Conservation (phyloP, 2,113 vertebrate species). For the Myrmecophaga tridactyla region DNA sequence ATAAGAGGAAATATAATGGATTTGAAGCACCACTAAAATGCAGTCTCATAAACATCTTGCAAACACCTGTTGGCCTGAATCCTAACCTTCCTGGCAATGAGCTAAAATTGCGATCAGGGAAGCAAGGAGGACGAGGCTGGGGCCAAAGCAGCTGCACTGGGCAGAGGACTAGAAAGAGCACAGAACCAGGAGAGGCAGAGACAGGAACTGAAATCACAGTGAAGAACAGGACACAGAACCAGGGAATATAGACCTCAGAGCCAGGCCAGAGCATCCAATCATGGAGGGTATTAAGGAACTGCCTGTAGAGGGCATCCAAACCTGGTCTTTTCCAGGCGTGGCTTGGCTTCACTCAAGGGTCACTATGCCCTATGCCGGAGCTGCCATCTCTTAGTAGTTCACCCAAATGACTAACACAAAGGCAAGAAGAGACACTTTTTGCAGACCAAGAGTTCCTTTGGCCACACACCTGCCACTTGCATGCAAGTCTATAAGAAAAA, state of each 20-base stretch:
- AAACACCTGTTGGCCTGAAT: neutral
- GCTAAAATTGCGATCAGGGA: neutral
- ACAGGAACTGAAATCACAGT: neutral
- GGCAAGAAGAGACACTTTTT: too few species aligned
- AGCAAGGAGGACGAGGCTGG: too few species aligned
- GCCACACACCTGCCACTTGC: accelerated
- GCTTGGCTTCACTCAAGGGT: neutral
- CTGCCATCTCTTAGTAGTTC: neutral
- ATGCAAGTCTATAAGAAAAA: neutral
- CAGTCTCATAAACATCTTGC: neutral
- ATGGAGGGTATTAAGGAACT: neutral
- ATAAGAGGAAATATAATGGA: neutral
- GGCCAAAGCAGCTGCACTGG: neutral
- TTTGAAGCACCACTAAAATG: neutral
- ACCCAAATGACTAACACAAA: neutral
- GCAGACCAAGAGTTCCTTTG: neutral
- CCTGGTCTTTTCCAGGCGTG: neutral
- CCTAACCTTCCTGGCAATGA: neutral
- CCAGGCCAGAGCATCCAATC: neutral
- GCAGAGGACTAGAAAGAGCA: neutral
- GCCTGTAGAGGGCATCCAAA: too few species aligned
- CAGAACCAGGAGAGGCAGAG: neutral
- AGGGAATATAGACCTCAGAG: accelerated
- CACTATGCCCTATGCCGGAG: neutral
- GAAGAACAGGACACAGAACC: neutral